A percentile compares a stretch with the other conserved stretches of the same genome.
Conservation (phyloP, 2,797 vertebrate species). For the Xenops minutus region DNA sequence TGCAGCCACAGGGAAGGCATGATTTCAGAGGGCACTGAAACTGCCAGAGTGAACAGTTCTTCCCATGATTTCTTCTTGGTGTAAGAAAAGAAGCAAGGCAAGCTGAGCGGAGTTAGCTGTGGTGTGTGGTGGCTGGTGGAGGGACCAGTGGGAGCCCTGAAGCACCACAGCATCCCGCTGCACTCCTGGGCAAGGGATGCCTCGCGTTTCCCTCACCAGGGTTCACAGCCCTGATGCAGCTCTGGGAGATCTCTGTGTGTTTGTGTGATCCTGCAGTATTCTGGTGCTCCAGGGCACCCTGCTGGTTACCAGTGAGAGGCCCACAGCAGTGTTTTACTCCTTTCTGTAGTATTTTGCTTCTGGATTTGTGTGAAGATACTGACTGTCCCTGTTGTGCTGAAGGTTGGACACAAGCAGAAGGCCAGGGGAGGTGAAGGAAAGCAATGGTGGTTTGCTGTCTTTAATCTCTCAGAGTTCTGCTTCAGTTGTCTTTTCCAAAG, state of each 20-base stretch:
- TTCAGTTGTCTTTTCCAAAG: background rate
- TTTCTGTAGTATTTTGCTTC: background rate
- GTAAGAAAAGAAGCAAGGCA: background rate
- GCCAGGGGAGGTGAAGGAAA: background rate
- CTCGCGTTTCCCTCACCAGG: fast-evolving
- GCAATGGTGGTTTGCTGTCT: background rate
- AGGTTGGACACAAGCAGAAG: background rate
- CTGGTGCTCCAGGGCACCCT: background rate
- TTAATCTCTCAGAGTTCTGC: background rate
- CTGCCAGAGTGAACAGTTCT: background rate
- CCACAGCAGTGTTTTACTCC: background rate
- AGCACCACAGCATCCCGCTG: fast-evolving
- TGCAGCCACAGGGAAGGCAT: fast-evolving
- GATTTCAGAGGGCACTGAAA: background rate
- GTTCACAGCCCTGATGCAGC: background rate
- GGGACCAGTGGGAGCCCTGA: background rate
- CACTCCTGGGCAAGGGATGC: background rate
- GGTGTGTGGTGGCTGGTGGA: background rate
- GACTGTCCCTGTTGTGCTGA: background rate
- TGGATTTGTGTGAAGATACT: background rate
- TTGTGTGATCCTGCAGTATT: background rate
- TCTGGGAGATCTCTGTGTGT: fast-evolving
- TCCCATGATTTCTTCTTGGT: fast-evolving
- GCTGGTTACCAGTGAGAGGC: background rate
- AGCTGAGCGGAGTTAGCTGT: background rate